phyloP scores from a whole-genome alignment of 2,888 invertebrate genomes.

The Tromatobia lineatoria region DNA sequence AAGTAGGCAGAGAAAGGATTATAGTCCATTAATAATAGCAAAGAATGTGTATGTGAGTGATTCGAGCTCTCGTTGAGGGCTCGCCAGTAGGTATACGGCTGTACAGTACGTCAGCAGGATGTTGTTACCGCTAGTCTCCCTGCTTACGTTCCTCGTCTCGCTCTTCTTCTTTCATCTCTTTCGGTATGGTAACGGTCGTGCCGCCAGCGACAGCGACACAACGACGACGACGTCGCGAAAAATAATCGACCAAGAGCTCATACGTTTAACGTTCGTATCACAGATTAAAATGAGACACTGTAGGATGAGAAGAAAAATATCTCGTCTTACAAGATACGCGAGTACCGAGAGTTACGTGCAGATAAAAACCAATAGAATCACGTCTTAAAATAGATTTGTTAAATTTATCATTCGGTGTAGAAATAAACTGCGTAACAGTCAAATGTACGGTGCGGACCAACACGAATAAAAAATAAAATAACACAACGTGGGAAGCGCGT shows the following conservation, averaged over 20 bases:
- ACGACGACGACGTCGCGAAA: slow-evolving; percentile 38
- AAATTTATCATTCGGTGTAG: neutral
- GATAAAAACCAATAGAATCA: slow-evolving; percentile 18
- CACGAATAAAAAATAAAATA: slow-evolving; percentile 1
- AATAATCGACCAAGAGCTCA: slow-evolving; percentile 33
- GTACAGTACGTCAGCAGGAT: slow-evolving; percentile 48
- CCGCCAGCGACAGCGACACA: neutral
- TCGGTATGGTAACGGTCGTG: slow-evolving; percentile 19
- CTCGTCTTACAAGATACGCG: slow-evolving; percentile 42
- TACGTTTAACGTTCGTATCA: slow-evolving; percentile 29
- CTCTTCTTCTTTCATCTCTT: slow-evolving; percentile 30
- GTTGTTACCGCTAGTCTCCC: slow-evolving; percentile 55
- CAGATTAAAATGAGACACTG: neutral
- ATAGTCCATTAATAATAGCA: slow-evolving; percentile 2
- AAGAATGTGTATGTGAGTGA: slow-evolving; percentile 30
- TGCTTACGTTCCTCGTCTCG: slow-evolving; percentile 7
- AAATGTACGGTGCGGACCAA: neutral
- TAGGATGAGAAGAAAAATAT: slow-evolving; percentile 22
- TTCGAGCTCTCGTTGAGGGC: slow-evolving; percentile 38
- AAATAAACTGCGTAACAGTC: neutral
- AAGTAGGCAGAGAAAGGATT: neutral
- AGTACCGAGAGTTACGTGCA: slow-evolving; percentile 33
- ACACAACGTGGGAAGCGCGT: slow-evolving; percentile 79
- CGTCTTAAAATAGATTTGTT: slow-evolving; percentile 27
- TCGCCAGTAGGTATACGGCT: neutral